Conservation (phyloP, 2,888 invertebrate species). For the Noctua fimbriata region DNA sequence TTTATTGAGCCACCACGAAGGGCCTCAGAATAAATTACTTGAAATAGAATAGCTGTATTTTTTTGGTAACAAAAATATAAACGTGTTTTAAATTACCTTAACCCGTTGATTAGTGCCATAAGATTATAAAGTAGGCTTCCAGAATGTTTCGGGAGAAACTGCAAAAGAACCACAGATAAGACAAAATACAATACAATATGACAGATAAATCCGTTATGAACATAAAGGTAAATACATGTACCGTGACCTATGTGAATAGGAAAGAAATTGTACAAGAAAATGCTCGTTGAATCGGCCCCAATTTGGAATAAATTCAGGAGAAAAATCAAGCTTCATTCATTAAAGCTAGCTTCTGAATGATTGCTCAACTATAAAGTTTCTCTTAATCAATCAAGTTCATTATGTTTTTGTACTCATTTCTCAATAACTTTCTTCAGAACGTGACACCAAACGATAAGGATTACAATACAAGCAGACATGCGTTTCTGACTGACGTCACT, state of each 20-base stretch:
- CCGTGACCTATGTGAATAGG: background rate
- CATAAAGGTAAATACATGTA: background rate
- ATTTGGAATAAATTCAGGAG: background rate
- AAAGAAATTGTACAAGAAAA: background rate
- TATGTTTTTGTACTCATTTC: background rate
- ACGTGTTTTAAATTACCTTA: background rate
- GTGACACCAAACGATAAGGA: conserved; percentile 26
- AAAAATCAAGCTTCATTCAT: background rate
- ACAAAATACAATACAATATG: background rate
- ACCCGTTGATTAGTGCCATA: background rate
- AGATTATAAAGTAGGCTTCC: background rate
- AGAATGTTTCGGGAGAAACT: background rate
- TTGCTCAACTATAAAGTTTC: background rate
- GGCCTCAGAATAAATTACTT: background rate
- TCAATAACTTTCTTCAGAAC: conserved; percentile 1
- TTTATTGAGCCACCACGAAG: conserved; percentile 24
- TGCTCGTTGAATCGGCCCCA: background rate
- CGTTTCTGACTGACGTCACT: conserved; percentile 24
- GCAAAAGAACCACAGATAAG: background rate
- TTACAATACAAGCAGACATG: conserved; percentile 9
- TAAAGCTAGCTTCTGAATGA: background rate
- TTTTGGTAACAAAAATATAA: conserved; percentile 22
- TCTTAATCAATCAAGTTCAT: background rate
- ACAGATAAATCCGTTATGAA: background rate
- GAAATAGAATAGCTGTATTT: background rate